Percentiles rank a stretch among this genome's conserved stretches.
These are phyloP conservation scores for Drosophila funebris DNA, from an alignment of 1,140 invertebrate species.

Conservation along the genomic window DNA sequence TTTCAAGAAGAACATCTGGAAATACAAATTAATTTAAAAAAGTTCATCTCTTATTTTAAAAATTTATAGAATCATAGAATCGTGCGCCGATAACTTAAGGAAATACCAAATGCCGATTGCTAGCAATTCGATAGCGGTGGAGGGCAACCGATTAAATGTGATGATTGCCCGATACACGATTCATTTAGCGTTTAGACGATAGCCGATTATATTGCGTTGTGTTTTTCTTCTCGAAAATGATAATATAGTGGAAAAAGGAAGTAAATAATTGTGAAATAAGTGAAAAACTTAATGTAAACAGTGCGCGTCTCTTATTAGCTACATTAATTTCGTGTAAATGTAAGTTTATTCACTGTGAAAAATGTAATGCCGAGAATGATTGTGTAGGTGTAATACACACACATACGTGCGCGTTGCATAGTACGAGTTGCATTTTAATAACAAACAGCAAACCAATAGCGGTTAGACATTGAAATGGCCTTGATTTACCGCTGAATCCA, in stretches of 20 bases:
- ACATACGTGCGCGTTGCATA: constrained; percentile 3
- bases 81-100: background rate
- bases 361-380: constrained; percentile 29
- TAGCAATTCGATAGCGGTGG: background rate
- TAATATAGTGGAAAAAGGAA: constrained; percentile 28
- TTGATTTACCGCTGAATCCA: constrained; percentile 28
- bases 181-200: constrained; percentile 27
- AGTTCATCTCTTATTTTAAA: background rate
- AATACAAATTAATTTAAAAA: background rate
- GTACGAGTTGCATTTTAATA: constrained; percentile 24
- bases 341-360: constrained; percentile 21
- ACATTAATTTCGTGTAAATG: constrained; percentile 8
- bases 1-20: no score
- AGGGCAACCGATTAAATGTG: constrained; percentile 10
- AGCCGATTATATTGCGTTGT: constrained; percentile 49
- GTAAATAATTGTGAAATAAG: constrained; percentile 26
- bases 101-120: background rate
- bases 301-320: background rate
- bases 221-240: constrained; percentile 43
- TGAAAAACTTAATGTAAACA: background rate
- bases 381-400: constrained; percentile 41
- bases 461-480: constrained; percentile 10
- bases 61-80: background rate
- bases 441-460: constrained; percentile 5
- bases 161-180: constrained; percentile 9